Base-by-base conservation (phyloP, 2,113 vertebrate species). In the Eudyptes chrysolophus region DNA sequence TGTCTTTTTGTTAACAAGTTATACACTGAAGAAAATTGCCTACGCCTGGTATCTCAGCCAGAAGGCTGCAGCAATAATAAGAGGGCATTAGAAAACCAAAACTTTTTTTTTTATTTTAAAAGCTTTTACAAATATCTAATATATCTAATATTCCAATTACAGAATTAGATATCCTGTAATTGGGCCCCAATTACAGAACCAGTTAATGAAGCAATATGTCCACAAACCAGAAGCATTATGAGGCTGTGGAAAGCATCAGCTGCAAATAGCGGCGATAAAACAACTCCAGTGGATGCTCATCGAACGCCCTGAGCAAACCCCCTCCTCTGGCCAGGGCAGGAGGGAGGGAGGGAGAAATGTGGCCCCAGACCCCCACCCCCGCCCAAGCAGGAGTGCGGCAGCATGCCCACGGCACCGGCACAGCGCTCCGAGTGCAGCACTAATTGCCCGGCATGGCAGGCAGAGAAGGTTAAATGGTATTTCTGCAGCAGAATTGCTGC, bases 381-480 rank as follows among this genome's bases (percentile, higher is more conserved):
- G 7, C 17, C 30, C 14, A 2, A 22, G 57, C n/a, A 34, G 58
- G 30, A 77, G 27, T 4, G 0, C 0, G 12, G 68, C 85, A 54
- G n/a, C 0, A 0, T 11, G 42, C 15, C 60, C 72, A 19, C 3
- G 2, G 91, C 52, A 4, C 22, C 2, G 2, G 55, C 80, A 68
- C 38, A 2, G 66, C 16, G 0, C 11, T 34, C 51, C 11, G 2
- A 42, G 46, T 4, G 0, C 0, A 0, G 76, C 36, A 32, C 5
- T 1, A 1, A 5, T 0, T 9, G 54, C 65, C 55, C 3, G 1
- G 38, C 25, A 11, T 0, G 7, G 40, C 0, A 15, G 11, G 5
- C 19, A 72, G 13, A 77, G 62, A 27, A 24, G 77, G 52, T 40
- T 4, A 11, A 58, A 8, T 1, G 14, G 5, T 15, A 13, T 4